Conservation (phyloP, 2,113 vertebrate genomes). For the Neogale vison region DNA sequence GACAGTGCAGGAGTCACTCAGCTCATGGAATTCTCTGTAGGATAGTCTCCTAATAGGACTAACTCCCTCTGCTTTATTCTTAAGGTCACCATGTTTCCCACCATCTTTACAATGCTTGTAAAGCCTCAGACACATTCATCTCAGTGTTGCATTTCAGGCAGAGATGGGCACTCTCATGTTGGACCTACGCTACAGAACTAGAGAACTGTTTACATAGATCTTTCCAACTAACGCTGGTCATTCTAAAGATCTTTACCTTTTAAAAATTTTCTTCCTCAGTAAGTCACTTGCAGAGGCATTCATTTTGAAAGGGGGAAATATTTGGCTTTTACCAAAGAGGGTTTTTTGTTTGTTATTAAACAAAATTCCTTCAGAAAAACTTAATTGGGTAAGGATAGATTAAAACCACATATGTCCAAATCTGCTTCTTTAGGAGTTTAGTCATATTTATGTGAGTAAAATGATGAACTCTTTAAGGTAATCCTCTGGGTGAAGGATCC, state of each 20-base stretch:
- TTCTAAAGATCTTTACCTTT: neutral
- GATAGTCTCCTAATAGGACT: neutral
- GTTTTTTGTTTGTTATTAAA: neutral
- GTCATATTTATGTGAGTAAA: conserved; percentile 15
- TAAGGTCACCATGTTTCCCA: neutral
- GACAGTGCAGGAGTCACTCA: neutral
- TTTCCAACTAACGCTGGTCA: neutral
- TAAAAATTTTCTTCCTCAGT: neutral
- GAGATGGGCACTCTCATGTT: neutral
- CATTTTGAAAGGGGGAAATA: conserved; percentile 45
- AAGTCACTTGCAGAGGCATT: conserved; percentile 25
- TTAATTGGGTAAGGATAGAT: neutral
- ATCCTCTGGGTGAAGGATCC: conserved; percentile 60
- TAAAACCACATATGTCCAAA: neutral
- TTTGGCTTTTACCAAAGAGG: conserved; percentile 74
- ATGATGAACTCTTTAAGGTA: conserved; percentile 6
- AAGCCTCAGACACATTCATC: neutral
- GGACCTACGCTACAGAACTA: neutral
- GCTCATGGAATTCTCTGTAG: neutral
- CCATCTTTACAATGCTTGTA: neutral
- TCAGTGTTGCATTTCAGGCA: neutral
- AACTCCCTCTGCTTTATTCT: neutral
- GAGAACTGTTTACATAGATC: neutral
- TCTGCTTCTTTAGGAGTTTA: neutral
- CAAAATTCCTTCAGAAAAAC: conserved; percentile 42